Base-by-base conservation (phyloP, 1,140 invertebrate genomes). In the Theocolax elegans region DNA sequence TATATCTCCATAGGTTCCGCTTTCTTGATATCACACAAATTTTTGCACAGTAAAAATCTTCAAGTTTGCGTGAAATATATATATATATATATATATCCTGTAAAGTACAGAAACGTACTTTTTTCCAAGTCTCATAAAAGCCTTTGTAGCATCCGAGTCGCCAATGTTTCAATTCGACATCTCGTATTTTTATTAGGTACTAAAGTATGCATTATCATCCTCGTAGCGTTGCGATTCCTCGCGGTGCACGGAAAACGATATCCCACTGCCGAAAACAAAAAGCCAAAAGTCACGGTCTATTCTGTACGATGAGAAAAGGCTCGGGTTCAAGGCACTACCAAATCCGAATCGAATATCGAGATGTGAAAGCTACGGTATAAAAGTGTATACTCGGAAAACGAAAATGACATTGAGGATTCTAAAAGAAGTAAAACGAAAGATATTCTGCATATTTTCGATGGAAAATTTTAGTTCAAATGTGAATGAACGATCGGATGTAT, bases 151-250 rank as follows among this genome's bases (percentile, higher is more conserved):
- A 40, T 42, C 42, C 17, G 40, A 17, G 27, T 17, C 25, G 17
- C 42, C 53, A 31, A 67, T 58, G 54, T 67, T 67, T 68, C 56
- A 60, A 68, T 68, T 68, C 56, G 38, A 44, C 31, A 53, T 51
- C 23, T 38, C 44, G 29, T 44, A 53, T 46, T 68, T 68, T 68
- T 68, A 68, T 68, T 68, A 68, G 56, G 48, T 48, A 60, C 58
- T 68, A 68, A 68, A 68, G 44, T 68, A 68, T 62, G 67, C 67
- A 68, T 68, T 68, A 53, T 68, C 67, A 40, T 59, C 42, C 54
- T 59, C 40, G 44, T 29, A 67, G 54, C 44, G 38, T 59, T n/a
- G 29, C 64, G 12, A 7, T 51, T 31, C 15, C 6, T 23, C 10
- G 46, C 15, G 60, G 48, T 19, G 23, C 17, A 23, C 2, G 40